phyloP scores from a whole-genome alignment of 1,140 invertebrate species.

The Pomacea maculata region DNA sequence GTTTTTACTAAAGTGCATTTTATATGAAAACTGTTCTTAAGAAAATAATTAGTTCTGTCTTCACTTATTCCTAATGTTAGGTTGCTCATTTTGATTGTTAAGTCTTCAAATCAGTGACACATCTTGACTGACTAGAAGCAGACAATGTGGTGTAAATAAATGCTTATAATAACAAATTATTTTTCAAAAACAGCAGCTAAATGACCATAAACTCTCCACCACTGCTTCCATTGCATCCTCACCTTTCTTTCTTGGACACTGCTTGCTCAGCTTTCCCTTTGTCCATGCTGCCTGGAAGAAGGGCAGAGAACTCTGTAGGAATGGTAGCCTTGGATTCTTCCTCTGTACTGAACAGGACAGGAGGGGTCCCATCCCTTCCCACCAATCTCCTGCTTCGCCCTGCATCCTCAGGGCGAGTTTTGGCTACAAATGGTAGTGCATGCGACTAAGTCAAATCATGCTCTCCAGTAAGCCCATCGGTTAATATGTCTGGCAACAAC shows the following conservation, averaged over 20 bases:
- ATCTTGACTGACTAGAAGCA: too few species aligned
- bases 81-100: too few species aligned
- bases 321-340: slow-evolving; percentile 51
- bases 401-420: slow-evolving; percentile 19
- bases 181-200: too few species aligned
- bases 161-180: too few species aligned
- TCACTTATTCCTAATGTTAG: too few species aligned
- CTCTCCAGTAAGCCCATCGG: slow-evolving; percentile 7
- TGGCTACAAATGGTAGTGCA: slow-evolving; percentile 19
- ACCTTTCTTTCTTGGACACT: slow-evolving; percentile 18
- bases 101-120: too few species aligned
- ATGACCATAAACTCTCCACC: too few species aligned
- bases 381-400: slow-evolving; percentile 22
- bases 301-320: slow-evolving; percentile 54
- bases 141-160: too few species aligned
- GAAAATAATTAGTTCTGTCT: too few species aligned
- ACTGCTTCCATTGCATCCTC: background rate
- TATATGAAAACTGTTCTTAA: too few species aligned
- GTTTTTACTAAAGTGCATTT: too few species aligned
- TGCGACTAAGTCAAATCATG: slow-evolving; percentile 6
- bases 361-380: slow-evolving; percentile 13
- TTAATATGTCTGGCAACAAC: too few species aligned
- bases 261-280: slow-evolving; percentile 23
- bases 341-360: slow-evolving; percentile 30
- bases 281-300: slow-evolving; percentile 39